Percentiles rank a stretch among this genome's conserved stretches.
phyloP scores from a whole-genome alignment of 2,113 vertebrate species.

The Labeo catla region DNA sequence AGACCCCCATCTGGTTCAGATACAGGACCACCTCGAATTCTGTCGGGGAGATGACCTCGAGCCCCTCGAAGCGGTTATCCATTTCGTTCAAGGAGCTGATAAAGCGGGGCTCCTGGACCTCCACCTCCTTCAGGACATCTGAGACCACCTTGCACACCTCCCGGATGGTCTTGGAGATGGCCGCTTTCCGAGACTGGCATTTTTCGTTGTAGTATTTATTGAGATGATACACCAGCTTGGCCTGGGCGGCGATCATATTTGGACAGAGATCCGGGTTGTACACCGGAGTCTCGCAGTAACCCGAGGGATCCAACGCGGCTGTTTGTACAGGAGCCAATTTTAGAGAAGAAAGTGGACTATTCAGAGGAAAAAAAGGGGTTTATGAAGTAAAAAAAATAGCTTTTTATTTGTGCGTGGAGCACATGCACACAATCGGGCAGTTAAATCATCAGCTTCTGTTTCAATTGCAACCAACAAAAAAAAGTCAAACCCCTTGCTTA shows the following conservation, averaged over 20 bases:
- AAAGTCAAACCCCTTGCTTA: constrained; percentile 61
- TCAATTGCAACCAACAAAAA: constrained; percentile 50
- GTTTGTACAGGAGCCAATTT: constrained; percentile 98
- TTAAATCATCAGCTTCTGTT: constrained; percentile 62
- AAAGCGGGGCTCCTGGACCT: constrained; percentile 98
- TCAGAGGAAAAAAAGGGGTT: constrained; percentile 56
- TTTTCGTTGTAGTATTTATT: constrained; percentile 99
- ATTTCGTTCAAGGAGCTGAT: constrained; percentile 99
- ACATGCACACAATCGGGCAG: constrained; percentile 63
- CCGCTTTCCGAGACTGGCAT: constrained; percentile 96
- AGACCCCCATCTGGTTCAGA: constrained; percentile 98
- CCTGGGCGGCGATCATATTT: constrained; percentile 99
- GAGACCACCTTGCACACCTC: constrained; percentile 99
- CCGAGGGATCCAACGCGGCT: constrained; percentile 99
- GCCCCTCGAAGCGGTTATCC: constrained; percentile 97
- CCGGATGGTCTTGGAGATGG: constrained; percentile 97
- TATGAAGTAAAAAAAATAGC: constrained; percentile 63
- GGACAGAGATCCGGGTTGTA: constrained; percentile 99
- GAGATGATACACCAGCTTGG: constrained; percentile 98
- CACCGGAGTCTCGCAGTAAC: constrained; percentile 99
- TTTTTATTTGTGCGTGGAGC: constrained; percentile 69
- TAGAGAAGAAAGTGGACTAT: constrained; percentile 82
- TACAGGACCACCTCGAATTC: constrained; percentile 99
- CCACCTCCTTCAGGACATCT: constrained; percentile 97
- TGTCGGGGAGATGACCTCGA: constrained; percentile 95